These are phyloP conservation scores for Ophraella communa DNA, from an alignment of 2,888 invertebrate genomes.

Conservation along the genomic window DNA sequence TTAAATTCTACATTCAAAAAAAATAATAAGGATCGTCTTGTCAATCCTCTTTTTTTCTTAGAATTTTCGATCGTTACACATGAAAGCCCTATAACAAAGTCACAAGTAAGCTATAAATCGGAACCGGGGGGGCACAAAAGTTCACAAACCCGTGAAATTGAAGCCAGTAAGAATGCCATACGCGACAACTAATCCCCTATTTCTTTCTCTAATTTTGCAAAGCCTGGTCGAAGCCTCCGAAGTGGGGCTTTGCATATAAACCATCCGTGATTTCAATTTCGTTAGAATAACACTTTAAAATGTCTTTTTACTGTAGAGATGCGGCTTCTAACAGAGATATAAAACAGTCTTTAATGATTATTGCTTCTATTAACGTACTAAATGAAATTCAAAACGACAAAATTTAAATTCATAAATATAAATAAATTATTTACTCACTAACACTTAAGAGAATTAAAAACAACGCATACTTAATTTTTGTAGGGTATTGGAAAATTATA, in stretches of 20 bases:
- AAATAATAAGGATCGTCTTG: conserved; percentile 26
- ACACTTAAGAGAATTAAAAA: too few relatives aligned
- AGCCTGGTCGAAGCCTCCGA: conserved; percentile 53
- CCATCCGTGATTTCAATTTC: conserved; percentile 56
- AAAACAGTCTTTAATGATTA: neutral
- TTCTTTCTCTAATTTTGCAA: conserved; percentile 59
- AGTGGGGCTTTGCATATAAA: conserved; percentile 59
- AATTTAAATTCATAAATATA: too few relatives aligned
- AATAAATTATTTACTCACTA: too few relatives aligned
- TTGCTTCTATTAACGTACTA: neutral
- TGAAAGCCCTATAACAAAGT: conserved; percentile 33
- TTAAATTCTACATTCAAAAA: neutral
- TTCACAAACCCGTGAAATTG: conserved; percentile 57
- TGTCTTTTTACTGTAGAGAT: conserved; percentile 12
- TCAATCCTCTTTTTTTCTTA: conserved; percentile 11
- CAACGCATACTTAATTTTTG: too few relatives aligned
- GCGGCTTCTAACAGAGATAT: neutral
- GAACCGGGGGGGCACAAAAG: conserved; percentile 48
- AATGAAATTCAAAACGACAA: neutral
- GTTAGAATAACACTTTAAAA: conserved; percentile 40
- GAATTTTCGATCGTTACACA: conserved; percentile 26
- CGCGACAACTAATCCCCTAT: conserved; percentile 58
- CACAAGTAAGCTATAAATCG: conserved; percentile 51
- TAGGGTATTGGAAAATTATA: too few relatives aligned
- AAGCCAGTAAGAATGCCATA: conserved; percentile 55